A percentile compares a stretch with the other conserved stretches of the same genome.
phyloP scores from a whole-genome alignment of 2,113 vertebrate species.

The Hylia prasina region DNA sequence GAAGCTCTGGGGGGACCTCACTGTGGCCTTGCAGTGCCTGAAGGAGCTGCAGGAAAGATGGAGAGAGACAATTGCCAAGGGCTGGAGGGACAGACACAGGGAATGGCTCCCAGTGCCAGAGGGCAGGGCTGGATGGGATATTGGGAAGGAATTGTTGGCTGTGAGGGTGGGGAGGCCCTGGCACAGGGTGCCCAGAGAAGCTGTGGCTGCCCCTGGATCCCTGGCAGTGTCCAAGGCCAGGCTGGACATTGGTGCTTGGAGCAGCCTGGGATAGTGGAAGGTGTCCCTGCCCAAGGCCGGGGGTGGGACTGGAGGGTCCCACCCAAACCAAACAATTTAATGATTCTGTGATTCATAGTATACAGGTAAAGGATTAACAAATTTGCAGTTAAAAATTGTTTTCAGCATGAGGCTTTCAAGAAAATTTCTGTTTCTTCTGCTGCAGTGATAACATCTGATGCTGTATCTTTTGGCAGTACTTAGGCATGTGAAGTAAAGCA shows the following conservation, averaged over 20 bases:
- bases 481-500: neutral
- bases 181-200: neutral
- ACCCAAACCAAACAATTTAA: neutral
- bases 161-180: neutral
- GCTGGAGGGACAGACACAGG: neutral
- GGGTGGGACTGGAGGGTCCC: accelerated
- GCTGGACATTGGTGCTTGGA: neutral
- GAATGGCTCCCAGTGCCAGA: neutral
- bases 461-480: neutral
- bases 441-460: neutral
- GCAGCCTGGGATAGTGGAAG: neutral
- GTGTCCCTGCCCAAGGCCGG: neutral
- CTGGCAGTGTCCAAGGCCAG: neutral
- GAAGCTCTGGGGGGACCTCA: neutral
- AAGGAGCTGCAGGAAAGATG: neutral
- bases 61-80: neutral
- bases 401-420: neutral
- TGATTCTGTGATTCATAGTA: neutral
- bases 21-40: neutral
- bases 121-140: neutral
- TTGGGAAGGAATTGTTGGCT: neutral
- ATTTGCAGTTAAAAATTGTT: neutral
- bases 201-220: neutral
- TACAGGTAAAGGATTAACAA: neutral
- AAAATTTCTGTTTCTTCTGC: neutral